Percentiles rank a stretch among this genome's conserved stretches.
Evolutionary conservation across 2,888 invertebrate genomes (phyloP).

Genomic region (Zele albiditarsus): DNA sequence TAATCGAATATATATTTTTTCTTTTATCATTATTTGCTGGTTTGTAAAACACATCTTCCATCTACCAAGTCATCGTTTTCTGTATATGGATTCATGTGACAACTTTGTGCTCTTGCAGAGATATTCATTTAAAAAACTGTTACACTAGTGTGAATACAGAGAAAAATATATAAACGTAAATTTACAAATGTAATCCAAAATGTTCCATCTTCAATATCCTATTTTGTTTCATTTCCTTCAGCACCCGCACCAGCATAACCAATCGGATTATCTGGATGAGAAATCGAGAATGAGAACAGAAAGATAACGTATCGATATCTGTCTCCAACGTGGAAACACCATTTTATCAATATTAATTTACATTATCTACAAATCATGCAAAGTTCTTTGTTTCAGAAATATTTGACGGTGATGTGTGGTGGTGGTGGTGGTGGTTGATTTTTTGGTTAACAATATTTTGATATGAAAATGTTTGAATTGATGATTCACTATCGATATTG

Average conservation of each 20-base stretch:
- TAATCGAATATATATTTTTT: background rate
- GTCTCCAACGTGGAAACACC: background rate
- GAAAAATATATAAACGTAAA: background rate
- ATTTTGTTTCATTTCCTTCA: conserved; percentile 2
- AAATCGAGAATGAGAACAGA: conserved; percentile 5
- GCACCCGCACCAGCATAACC: background rate
- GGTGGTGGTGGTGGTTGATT: no score
- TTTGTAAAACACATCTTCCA: background rate
- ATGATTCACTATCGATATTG: conserved; percentile 32
- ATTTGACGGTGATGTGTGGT: background rate
- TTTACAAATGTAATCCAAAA: conserved; percentile 23
- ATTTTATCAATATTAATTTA: background rate
- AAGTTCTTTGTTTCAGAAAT: background rate
- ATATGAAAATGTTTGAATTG: conserved; percentile 16
- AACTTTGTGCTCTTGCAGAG: background rate
- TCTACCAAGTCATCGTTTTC: background rate
- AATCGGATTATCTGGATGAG: conserved; percentile 23
- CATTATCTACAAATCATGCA: background rate
- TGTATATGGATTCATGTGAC: no score
- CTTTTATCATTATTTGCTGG: background rate
- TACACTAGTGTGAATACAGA: conserved; percentile 1
- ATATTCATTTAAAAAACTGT: background rate
- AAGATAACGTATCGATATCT: background rate
- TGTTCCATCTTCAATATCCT: conserved; percentile 10
- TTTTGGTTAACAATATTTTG: background rate